These are phyloP conservation scores for Oryzias curvinotus DNA, from an alignment of 2,113 vertebrate genomes.

Conservation along the genomic window DNA sequence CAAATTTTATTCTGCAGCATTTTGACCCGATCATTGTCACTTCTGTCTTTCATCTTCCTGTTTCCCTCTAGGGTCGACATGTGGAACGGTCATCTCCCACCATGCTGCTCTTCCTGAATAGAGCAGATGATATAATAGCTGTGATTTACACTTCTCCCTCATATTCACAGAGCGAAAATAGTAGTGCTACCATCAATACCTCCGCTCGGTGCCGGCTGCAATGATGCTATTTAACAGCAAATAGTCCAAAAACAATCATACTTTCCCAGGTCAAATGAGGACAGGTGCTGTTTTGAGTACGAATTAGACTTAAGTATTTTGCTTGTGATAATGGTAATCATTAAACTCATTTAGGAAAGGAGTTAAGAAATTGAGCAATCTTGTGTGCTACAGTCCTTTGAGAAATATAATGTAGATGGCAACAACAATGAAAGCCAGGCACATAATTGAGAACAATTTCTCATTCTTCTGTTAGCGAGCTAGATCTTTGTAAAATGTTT, in stretches of 20 bases:
- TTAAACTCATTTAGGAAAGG: slow-evolving; percentile 35
- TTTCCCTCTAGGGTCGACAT: slow-evolving; percentile 35
- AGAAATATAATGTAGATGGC: slow-evolving; percentile 45
- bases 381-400: slow-evolving; percentile 21
- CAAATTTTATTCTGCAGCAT: slow-evolving; percentile 12
- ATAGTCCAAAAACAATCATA: slow-evolving; percentile 41
- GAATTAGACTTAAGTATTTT: slow-evolving; percentile 47
- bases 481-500: slow-evolving; percentile 55
- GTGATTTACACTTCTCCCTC: slow-evolving; percentile 54
- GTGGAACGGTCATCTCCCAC: slow-evolving; percentile 46
- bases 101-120: slow-evolving; percentile 37
- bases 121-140: slow-evolving; percentile 51
- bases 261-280: slow-evolving; percentile 32
- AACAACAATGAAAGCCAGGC: slow-evolving; percentile 44
- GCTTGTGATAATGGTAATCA: slow-evolving; percentile 51
- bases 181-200: slow-evolving; percentile 42
- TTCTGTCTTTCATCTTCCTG: slow-evolving; percentile 22
- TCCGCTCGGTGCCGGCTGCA: slow-evolving; percentile 11
- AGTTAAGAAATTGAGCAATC: slow-evolving; percentile 40
- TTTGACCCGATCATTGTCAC: slow-evolving; percentile 30
- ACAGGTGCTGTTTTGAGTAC: slow-evolving; percentile 36
- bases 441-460: slow-evolving; percentile 40
- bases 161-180: slow-evolving; percentile 51
- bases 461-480: slow-evolving; percentile 32
- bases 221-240: slow-evolving; percentile 48